Percentiles rank a stretch among this genome's conserved stretches.
phyloP scores from a whole-genome alignment of 1,140 invertebrate species.

The Cyrtorhinus lividipennis region DNA sequence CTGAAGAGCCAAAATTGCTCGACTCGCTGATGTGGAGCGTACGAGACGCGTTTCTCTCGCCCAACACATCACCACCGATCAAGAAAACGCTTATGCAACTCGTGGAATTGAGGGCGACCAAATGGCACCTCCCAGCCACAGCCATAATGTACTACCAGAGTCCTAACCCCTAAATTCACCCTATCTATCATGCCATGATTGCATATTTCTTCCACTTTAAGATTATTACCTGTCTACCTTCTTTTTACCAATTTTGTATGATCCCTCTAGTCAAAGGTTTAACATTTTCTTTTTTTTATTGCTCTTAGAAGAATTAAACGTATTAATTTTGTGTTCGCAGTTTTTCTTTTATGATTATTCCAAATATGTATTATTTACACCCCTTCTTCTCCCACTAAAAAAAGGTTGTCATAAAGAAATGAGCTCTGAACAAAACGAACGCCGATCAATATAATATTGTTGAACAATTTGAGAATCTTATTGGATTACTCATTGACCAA shows the following conservation, averaged over 20 bases:
- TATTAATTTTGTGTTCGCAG: not conserved
- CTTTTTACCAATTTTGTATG: conserved; percentile 8
- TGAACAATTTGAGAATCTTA: too few relatives aligned
- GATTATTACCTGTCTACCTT: not conserved
- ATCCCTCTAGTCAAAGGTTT: conserved; percentile 6
- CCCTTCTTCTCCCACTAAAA: too few relatives aligned
- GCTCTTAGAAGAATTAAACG: not conserved
- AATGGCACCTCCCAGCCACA: conserved; percentile 74
- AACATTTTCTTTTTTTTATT: not conserved
- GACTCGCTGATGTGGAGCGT: conserved; percentile 58
- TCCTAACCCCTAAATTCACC: not conserved
- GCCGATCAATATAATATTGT: too few relatives aligned
- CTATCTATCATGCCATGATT: not conserved
- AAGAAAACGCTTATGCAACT: conserved; percentile 70
- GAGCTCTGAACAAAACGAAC: too few relatives aligned
- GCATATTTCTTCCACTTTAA: not conserved
- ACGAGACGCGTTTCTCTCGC: conserved; percentile 68
- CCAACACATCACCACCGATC: conserved; percentile 44
- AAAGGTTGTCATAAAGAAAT: too few relatives aligned
- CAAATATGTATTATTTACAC: too few relatives aligned
- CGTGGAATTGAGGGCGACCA: conserved; percentile 72
- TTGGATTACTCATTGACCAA: too few relatives aligned
- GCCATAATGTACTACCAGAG: conserved; percentile 75
- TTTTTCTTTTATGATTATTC: not conserved
- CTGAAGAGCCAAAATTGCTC: conserved; percentile 60